Conservation (phyloP, 2,888 invertebrate genomes). For the Heliconius cydno region DNA sequence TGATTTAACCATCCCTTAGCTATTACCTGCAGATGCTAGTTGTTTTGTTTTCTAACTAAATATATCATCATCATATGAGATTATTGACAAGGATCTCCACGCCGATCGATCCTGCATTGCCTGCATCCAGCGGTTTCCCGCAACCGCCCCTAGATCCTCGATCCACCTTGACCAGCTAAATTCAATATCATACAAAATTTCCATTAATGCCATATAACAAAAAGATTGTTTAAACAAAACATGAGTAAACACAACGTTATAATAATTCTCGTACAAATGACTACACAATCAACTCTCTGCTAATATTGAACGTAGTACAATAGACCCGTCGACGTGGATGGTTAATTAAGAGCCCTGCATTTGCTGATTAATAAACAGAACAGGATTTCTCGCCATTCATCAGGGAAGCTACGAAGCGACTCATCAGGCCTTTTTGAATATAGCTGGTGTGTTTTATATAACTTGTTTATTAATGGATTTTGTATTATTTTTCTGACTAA, state of each 20-base stretch:
- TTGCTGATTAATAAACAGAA: constrained; percentile 24
- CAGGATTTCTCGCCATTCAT: constrained; percentile 23
- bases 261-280: not conserved
- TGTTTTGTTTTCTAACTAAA: too few species aligned
- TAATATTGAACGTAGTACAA: constrained; percentile 5
- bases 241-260: not conserved
- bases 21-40: too few species aligned
- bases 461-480: not conserved
- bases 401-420: not conserved
- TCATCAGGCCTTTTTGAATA: not conserved
- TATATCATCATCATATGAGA: too few species aligned
- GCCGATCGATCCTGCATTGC: too few species aligned
- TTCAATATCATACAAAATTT: not conserved
- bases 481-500: not conserved
- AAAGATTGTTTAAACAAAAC: not conserved
- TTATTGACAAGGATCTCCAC: too few species aligned
- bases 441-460: not conserved
- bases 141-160: too few species aligned
- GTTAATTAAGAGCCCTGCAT: constrained; percentile 22
- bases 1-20: too few species aligned
- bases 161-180: not conserved
- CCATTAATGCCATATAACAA: not conserved
- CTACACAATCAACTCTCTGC: not conserved
- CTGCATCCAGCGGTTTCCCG: too few species aligned
- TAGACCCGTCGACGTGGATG: constrained; percentile 10